Evolutionary conservation across 1,140 invertebrate genomes (phyloP), one percentile per base, ranked within the genome.

Genomic region (Cydia fagiglandana): DNA sequence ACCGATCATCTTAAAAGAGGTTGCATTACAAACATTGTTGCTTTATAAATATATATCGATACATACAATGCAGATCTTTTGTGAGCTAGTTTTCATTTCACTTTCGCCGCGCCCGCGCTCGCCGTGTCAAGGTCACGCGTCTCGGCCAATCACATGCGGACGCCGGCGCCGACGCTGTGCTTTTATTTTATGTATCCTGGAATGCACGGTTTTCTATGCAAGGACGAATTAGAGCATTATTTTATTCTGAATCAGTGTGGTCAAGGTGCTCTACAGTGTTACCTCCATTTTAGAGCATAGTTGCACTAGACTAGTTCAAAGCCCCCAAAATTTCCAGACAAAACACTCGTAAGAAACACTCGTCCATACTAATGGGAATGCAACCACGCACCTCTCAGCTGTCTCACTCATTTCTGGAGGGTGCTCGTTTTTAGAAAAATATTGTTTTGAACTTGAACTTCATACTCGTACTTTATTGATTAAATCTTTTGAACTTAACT

Each of bases 21-120:
- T 50, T 50, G 6, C 53, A 61, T 53, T 53, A 2, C 56, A 61
- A 24, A 24, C 56, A 24, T 61, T 10, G 15, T 61, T 61, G 56
- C 56, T 20, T 61, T 61, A 61, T 24, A 61, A 61, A 24, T 61
- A 61, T 61, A 20, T 61, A 61, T 61, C 20, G 20, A 61, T 61
- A 24, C n/a, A 53, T 15, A 61, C 15, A 45, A 70, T 70, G 66
- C 38, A 70, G 66, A 70, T 70, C 66, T 70, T 70, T 70, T 70
- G 66, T 70, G 15, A 66, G 64, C 64, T 30, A 66, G 74, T 77
- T 81, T 82, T 79, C 79, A 78, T 80, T 78, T 80, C 74, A 80
- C 83, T 84, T 83, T 84, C 83, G 75, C 79, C 74, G 75, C 79
- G 80, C 78, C 41, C 30, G 80, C 76, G 47, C 77, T 61, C 64